Base-by-base conservation (phyloP, 2,888 invertebrate genomes). In the Drosophila robusta region DNA sequence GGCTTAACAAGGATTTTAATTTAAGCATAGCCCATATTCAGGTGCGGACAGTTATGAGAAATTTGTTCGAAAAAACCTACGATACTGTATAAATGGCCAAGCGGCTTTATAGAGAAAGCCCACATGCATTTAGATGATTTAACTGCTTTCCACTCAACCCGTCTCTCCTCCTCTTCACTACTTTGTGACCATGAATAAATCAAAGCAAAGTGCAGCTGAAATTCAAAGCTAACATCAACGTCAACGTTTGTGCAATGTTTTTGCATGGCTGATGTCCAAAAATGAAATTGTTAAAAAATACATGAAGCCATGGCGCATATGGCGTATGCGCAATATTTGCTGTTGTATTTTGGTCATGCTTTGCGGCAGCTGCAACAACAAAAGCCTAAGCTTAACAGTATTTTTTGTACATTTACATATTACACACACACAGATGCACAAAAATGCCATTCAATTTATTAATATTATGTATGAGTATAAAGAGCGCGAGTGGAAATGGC, bases 301-400 rank as follows among this genome's bases (percentile, higher is more conserved):
- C 52, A 77, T 76, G 66, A 70, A 22, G 41, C 34, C 44, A 11
- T 38, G 22, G 67, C 49, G 55, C 78, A 83, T 74, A 80, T 70
- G 86, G 80, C 83, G 86, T 86, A 83, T 83, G 86, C 80, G 80
- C 76, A 78, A 83, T 83, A 67, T 83, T 82, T 82, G 81, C 66
- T 55, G 38, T 49, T 54, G 36, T 60, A 26, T 29, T 16, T 45
- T 46, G 41, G 49, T 11, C 49, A 57, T 65, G 60, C 18, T 70
- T 70, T 64, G 80, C 75, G 78, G 73, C 86, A 86, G 80, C 73
- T 86, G 82, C 75, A 73, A 36, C 73, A 74, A 74, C 69, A 80
- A 86, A 80, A 73, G 76, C 84, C 82, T 83, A 83, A 80, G 84
- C 87, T 78, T 68, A 60, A 65, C 36, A 61, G 55, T 14, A 47